A percentile compares a stretch with the other conserved stretches of the same genome.
Evolutionary conservation across 2,113 vertebrate genomes (phyloP).

Genomic region (Corynorhinus townsendii): DNA sequence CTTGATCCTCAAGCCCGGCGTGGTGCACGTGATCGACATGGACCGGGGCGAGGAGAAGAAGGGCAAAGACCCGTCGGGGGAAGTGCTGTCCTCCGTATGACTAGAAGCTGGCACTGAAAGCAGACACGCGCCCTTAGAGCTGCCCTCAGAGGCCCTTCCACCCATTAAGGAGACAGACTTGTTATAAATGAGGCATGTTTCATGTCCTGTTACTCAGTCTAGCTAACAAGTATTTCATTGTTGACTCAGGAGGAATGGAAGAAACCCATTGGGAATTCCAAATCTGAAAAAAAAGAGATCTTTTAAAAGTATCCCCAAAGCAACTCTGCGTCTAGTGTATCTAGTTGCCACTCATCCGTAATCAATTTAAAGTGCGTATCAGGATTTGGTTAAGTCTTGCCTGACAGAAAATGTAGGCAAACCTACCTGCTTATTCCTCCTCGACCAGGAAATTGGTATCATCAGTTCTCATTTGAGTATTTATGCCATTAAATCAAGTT

Average conservation of each 20-base stretch:
- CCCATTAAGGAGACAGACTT: constrained; percentile 88
- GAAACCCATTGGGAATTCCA: constrained; percentile 62
- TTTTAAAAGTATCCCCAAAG: constrained; percentile 48
- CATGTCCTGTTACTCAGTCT: background rate
- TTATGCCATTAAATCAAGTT: constrained; percentile 59
- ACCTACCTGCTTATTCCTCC: constrained; percentile 73
- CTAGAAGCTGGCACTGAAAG: constrained; percentile 89
- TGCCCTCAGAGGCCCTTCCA: constrained; percentile 75
- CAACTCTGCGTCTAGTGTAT: constrained; percentile 43
- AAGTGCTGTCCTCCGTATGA: constrained; percentile 93
- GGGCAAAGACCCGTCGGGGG: constrained; percentile 84
- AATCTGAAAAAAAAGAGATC: constrained; percentile 45
- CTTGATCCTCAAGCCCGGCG: constrained; percentile 83
- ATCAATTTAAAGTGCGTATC: constrained; percentile 71
- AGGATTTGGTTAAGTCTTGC: constrained; percentile 73
- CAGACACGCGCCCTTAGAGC: constrained; percentile 83
- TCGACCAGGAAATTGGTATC: constrained; percentile 74
- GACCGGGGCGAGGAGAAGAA: constrained; percentile 86
- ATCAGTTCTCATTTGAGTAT: constrained; percentile 64
- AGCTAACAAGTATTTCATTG: constrained; percentile 49
- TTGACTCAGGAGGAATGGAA: constrained; percentile 51
- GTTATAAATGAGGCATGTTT: constrained; percentile 73
- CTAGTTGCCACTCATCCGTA: constrained; percentile 61
- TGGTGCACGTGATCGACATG: constrained; percentile 82
- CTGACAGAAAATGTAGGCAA: constrained; percentile 71